These are phyloP conservation scores for Drosophila sucinea DNA, from an alignment of 1,140 invertebrate genomes.

Conservation along the genomic window DNA sequence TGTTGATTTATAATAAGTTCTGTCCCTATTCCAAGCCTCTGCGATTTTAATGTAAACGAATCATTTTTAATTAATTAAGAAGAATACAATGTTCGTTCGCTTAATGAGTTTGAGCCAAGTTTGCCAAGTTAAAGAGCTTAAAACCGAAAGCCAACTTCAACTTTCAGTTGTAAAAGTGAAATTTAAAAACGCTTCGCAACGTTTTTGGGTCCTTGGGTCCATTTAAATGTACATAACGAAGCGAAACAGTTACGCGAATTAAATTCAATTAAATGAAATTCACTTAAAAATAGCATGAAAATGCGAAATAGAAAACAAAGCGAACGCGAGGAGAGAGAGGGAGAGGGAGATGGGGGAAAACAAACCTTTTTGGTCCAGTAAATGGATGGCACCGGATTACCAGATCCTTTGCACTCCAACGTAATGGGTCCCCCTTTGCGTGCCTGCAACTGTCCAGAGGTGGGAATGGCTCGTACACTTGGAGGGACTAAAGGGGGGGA, in stretches of 20 bases:
- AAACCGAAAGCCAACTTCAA: slow-evolving; percentile 10
- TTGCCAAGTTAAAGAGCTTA: slow-evolving; percentile 38
- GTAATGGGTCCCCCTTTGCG: slow-evolving; percentile 87
- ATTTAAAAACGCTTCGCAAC: slow-evolving; percentile 38
- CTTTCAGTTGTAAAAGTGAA: slow-evolving; percentile 37
- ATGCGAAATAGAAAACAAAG: slow-evolving; percentile 25
- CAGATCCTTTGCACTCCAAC: slow-evolving; percentile 87
- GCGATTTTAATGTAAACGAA: slow-evolving; percentile 39
- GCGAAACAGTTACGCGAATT: slow-evolving; percentile 50
- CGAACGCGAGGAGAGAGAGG: neutral
- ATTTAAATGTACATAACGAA: slow-evolving; percentile 64
- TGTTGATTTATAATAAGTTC: slow-evolving; percentile 53
- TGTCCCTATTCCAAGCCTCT: neutral
- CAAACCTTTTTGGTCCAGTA: slow-evolving; percentile 87
- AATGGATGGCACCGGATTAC: slow-evolving; percentile 88
- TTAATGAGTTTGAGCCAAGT: slow-evolving; percentile 13
- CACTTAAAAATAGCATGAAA: slow-evolving; percentile 48
- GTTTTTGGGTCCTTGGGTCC: slow-evolving; percentile 6
- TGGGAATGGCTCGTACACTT: slow-evolving; percentile 85
- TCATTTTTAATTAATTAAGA: slow-evolving; percentile 53
- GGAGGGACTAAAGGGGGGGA: slow-evolving; percentile 84
- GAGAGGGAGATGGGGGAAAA: slow-evolving; percentile 41
- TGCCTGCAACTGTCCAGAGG: slow-evolving; percentile 86
- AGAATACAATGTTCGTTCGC: slow-evolving; percentile 30
- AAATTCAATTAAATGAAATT: slow-evolving; percentile 69